Base-by-base conservation (phyloP, 2,113 vertebrate species). In the Pteruthius melanotis region DNA sequence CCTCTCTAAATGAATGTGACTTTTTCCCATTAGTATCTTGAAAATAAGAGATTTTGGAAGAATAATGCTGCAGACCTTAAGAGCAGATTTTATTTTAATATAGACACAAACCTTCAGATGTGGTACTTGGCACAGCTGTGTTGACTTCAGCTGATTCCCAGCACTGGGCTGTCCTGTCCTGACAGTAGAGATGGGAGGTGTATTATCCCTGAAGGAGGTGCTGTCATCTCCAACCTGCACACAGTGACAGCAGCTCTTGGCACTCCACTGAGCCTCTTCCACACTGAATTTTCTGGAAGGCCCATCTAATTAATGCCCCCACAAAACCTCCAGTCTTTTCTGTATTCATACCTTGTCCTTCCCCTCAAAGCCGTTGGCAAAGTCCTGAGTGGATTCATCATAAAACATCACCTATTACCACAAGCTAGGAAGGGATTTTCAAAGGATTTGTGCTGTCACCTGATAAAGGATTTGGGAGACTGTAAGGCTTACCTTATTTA, bases 391-490 rank as follows among this genome's bases (percentile, higher is more conserved):
- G 66, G 81, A 89, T 95, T 97, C 69, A 85, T 78, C 59, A 91
- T 75, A 87, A 96, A 96, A 97, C 79, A 42, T 59, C 85, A 60
- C 39, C 53, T 68, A 69, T 87, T 95, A 90, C 85, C 87, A 86
- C 52, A 91, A 97, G 68, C 87, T 70, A 91, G 66, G 60, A 96
- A 93, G 94, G 52, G 66, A 91, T 96, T 97, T 97, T 95, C 53
- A 53, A 93, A 97, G 91, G 93, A 87, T 90, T 94, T 93, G 75
- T 97, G 91, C 76, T 96, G 95, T 76, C 77, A 95, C 93, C 86
- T 97, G 97, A 96, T 96, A 97, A 97, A 98, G 93, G 95, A 96
- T 95, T 97, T 97, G 80, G 80, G 85, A 95, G 91, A 57, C 75
- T 92, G 70, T 78, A 94, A 95, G 92, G 90, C 81, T 83, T 83